Conservation (phyloP, 2,888 invertebrate genomes). For the Rhimphoctona megacephalus region DNA sequence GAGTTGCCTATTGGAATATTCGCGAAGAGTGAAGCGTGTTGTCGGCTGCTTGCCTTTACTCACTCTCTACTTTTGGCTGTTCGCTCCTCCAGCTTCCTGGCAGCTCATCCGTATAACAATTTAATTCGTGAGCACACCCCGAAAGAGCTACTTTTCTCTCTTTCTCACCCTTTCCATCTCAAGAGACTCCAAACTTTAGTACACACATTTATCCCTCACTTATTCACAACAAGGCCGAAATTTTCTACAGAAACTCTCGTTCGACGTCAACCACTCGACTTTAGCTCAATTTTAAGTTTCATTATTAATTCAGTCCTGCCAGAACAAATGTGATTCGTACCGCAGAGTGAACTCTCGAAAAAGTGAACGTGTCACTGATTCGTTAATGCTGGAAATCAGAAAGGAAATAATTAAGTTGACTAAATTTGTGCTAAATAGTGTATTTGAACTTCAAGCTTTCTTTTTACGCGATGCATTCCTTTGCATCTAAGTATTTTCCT, state of each 20-base stretch:
- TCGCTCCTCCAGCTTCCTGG: conserved; percentile 64
- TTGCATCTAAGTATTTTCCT: too few relatives aligned
- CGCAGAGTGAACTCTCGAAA: neutral
- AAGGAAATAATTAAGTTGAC: neutral
- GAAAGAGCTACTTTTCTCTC: conserved; percentile 69
- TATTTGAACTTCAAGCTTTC: too few relatives aligned
- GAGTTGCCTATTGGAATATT: conserved; percentile 77
- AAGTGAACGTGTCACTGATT: neutral
- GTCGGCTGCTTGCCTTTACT: conserved; percentile 63
- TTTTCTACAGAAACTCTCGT: conserved; percentile 82
- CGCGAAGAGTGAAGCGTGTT: conserved; percentile 66
- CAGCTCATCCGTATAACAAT: conserved; percentile 83
- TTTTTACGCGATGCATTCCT: neutral
- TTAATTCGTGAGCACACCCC: conserved; percentile 79
- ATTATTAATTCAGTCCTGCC: conserved; percentile 72
- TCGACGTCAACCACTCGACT: conserved; percentile 75
- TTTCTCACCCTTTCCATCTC: conserved; percentile 32
- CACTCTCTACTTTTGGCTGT: conserved; percentile 42
- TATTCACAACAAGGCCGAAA: conserved; percentile 83
- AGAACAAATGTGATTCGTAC: neutral
- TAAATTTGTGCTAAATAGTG: neutral
- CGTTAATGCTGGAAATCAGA: neutral
- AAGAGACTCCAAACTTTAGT: conserved; percentile 79
- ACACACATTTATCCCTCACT: conserved; percentile 82
- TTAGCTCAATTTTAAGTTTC: conserved; percentile 65